Conservation (phyloP, 2,888 invertebrate species). For the Sminthurides aquaticus region DNA sequence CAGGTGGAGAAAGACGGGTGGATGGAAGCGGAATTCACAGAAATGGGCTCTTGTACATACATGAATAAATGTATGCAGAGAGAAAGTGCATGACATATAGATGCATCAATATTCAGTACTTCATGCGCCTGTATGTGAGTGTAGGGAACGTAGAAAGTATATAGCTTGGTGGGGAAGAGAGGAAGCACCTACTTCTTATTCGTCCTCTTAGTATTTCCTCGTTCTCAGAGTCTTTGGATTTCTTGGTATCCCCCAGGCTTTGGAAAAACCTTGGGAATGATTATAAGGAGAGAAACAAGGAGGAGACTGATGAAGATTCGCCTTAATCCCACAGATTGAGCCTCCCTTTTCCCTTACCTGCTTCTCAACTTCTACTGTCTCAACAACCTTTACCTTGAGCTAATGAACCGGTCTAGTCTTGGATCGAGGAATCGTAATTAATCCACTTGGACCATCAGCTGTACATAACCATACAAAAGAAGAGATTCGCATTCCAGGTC, state of each 20-base stretch:
- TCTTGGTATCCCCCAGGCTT: neutral
- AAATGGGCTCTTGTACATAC: too few species aligned
- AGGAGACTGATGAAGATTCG: neutral
- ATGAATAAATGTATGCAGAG: neutral
- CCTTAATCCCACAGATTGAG: neutral
- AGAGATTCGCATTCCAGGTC: too few species aligned
- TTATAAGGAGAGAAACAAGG: neutral
- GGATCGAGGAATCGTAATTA: neutral
- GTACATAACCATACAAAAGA: neutral
- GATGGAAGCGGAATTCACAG: too few species aligned
- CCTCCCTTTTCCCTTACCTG: neutral
- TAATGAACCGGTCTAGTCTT: too few species aligned
- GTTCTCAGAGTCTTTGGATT: neutral
- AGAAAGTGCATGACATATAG: neutral
- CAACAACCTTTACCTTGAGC: neutral
- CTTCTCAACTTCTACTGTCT: neutral
- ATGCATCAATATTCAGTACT: too few species aligned
- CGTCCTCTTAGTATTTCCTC: too few species aligned
- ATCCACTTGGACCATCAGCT: neutral
- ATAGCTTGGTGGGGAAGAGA: too few species aligned
- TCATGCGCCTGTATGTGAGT: too few species aligned
- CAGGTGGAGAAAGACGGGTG: too few species aligned
- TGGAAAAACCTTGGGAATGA: neutral
- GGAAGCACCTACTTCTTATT: too few species aligned
- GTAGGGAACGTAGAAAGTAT: too few species aligned